These are phyloP conservation scores for Nicator chloris DNA, from an alignment of 2,113 vertebrate species.

Conservation along the genomic window DNA sequence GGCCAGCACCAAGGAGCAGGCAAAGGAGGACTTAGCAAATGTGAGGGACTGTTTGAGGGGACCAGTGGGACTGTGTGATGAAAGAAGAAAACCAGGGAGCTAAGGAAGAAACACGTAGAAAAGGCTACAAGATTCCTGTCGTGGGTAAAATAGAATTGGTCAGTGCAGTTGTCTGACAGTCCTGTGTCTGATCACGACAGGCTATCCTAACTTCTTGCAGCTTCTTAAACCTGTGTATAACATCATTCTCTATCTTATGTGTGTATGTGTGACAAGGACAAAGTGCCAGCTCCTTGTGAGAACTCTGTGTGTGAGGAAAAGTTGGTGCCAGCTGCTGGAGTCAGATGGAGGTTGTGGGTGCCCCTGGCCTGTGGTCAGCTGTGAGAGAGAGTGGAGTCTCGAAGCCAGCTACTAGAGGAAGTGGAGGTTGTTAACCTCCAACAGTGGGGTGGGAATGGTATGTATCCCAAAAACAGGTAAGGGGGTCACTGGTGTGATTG, in stretches of 20 bases:
- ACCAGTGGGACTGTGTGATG: background rate
- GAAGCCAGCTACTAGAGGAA: fast-evolving
- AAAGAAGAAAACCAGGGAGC: background rate
- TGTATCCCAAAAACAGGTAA: fast-evolving
- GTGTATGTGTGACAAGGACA: background rate
- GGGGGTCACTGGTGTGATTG: fast-evolving
- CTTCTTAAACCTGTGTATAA: background rate
- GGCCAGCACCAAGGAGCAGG: background rate
- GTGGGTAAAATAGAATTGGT: fast-evolving
- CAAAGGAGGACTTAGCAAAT: background rate
- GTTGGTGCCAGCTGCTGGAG: background rate
- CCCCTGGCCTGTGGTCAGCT: background rate
- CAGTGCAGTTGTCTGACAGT: background rate
- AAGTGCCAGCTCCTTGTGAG: background rate
- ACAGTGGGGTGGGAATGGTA: background rate
- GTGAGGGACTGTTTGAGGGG: background rate
- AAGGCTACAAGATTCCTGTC: background rate
- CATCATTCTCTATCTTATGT: no score
- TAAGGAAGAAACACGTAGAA: background rate
- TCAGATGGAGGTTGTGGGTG: background rate
- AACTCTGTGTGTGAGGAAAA: background rate
- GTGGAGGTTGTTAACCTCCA: background rate
- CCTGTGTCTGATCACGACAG: background rate
- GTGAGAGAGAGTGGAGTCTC: fast-evolving
- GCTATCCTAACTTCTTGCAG: background rate